Evolutionary conservation across 2,113 vertebrate genomes (phyloP).

Genomic region (Zosterops borbonicus): DNA sequence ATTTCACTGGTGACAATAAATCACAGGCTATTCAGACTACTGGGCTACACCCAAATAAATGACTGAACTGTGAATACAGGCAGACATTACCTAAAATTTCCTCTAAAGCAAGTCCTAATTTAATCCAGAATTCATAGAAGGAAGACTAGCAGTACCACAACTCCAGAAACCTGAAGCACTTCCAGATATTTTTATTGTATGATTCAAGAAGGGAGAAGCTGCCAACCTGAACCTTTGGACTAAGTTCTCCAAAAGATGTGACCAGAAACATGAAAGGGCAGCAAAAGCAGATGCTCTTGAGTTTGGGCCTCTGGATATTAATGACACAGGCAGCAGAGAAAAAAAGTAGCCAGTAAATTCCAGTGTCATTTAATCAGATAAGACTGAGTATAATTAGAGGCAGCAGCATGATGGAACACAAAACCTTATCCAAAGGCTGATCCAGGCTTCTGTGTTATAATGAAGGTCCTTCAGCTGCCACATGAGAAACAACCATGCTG

Average conservation of each 20-base stretch:
- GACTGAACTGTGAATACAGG: not conserved
- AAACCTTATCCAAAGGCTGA: not conserved
- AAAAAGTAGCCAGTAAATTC: not conserved
- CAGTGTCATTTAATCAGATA: not conserved
- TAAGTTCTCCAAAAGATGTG: not conserved
- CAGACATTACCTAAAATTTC: not conserved
- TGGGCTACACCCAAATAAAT: constrained; percentile 28
- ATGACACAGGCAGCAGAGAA: not conserved
- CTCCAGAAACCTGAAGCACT: not conserved
- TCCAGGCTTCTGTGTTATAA: not conserved
- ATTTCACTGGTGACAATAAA: constrained; percentile 35
- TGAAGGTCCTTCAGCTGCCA: not conserved
- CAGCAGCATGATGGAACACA: not conserved
- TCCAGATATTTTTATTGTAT: not conserved
- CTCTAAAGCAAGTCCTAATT: not conserved
- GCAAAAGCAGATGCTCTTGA: not conserved
- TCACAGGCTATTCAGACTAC: constrained; percentile 33
- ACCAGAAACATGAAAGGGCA: not conserved
- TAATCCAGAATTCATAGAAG: not conserved
- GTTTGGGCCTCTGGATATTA: not conserved
- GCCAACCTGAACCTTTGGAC: not conserved
- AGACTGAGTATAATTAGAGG: not conserved
- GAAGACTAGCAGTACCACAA: not conserved
- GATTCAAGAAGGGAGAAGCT: not conserved
- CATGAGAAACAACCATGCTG: not conserved